A percentile compares a stretch with the other conserved stretches of the same genome.
phyloP scores from a whole-genome alignment of 2,113 vertebrate genomes.

The Stigmatopora nigra region DNA sequence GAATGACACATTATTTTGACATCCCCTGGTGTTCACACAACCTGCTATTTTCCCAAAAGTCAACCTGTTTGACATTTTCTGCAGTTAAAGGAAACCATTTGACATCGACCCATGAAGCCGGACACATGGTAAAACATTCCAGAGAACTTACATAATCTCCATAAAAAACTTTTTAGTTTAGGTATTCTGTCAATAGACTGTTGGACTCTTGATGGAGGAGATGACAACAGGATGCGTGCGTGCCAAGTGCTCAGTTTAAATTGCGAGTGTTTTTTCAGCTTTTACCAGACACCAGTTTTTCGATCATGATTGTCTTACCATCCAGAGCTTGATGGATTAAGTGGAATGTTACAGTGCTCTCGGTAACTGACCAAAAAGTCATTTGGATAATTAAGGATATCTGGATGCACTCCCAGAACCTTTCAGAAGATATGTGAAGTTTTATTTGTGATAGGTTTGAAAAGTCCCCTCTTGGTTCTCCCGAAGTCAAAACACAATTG shows the following conservation, averaged over 20 bases:
- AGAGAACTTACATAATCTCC: constrained; percentile 23
- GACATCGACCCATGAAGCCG: constrained; percentile 10
- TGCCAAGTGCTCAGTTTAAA: constrained; percentile 16
- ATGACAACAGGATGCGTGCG: constrained; percentile 2
- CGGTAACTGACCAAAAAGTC: constrained; percentile 16
- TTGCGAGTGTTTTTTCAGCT: constrained; percentile 21
- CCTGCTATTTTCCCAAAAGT: neutral
- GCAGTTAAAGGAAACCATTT: constrained; percentile 16
- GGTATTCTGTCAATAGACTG: constrained; percentile 10
- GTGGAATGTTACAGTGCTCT: constrained; percentile 18
- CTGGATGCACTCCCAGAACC: constrained; percentile 27
- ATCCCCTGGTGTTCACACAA: neutral
- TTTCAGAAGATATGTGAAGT: constrained; percentile 28
- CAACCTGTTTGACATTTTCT: constrained; percentile 10
- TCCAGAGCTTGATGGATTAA: constrained; percentile 29
- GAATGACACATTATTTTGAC: constrained; percentile 23
- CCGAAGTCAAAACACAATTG: constrained; percentile 3
- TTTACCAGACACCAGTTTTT: constrained; percentile 9
- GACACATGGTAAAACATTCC: constrained; percentile 40
- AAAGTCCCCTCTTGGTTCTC: neutral
- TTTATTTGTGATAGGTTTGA: neutral
- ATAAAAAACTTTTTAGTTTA: constrained; percentile 27
- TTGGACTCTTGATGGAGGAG: constrained; percentile 19
- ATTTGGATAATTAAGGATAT: constrained; percentile 33
- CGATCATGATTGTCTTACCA: constrained; percentile 19